Evolutionary conservation across 2,888 invertebrate species (phyloP), one percentile per base, ranked within the genome.

Genomic region (Drosophila infuscata): DNA sequence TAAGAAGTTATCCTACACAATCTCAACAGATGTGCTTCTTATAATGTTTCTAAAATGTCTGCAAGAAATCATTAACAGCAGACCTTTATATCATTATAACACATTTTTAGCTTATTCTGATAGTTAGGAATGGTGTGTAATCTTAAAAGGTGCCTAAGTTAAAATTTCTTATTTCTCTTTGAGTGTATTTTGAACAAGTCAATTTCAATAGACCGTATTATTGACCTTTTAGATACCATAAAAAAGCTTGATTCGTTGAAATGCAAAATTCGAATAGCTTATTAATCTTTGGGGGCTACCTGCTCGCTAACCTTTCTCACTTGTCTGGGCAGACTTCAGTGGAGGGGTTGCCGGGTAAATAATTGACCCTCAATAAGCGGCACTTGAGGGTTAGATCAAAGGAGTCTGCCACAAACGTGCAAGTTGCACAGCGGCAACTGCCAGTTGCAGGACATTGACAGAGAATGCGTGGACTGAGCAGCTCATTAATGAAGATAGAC

Each of bases 401-500:
- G 70, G 30, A 76, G 25, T 41, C 32, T 74, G 77, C 60, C 65
- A 20, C 48, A 61, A 59, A 52, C 54, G 30, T 15, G 15, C 36
- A 59, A 38, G 8, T 25, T 46, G 76, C 73, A 70, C 70, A 70
- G 74, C 74, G 61, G 38, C 64, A n/a, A 46, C 61, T 74, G 79
- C 66, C 74, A 74, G 53, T 30, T 49, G 5, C 77, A 73, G 69
- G 17, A 51, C 33, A 62, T 68, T 68, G 67, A 64, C 53, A 7
- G 9, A 20, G 35, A 61, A 58, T 43, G 49, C 49, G 57, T 33
- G 48, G 43, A 30, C 25, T n/a, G 66, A 61, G 61, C 67, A 65
- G 63, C 67, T 75, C 70, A 76, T 77, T 78, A 81, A 81, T 77
- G 72, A 78, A 80, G 79, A 81, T 67, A 60, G 82, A 73, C 74